Conservation (phyloP, 2,888 invertebrate genomes). For the Parnassius apollo region DNA sequence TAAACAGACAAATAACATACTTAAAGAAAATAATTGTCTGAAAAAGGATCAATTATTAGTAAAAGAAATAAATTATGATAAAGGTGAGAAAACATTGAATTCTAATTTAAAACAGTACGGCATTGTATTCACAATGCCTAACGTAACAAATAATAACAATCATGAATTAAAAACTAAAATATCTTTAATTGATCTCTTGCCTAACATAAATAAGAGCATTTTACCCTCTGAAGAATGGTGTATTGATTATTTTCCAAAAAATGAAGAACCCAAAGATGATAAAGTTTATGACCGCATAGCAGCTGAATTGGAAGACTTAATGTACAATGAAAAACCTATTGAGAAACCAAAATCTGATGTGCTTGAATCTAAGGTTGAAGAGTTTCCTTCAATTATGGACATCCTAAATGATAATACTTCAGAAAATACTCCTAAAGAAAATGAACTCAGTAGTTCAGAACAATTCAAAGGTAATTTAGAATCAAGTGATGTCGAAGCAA, state of each 20-base stretch:
- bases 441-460: slow-evolving; percentile 48
- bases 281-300: slow-evolving; percentile 77
- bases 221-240: slow-evolving; percentile 71
- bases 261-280: slow-evolving; percentile 67
- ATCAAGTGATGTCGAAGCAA: slow-evolving; percentile 74
- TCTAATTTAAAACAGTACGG: slow-evolving; percentile 58
- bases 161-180: slow-evolving; percentile 50
- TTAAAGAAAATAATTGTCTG: slow-evolving; percentile 58
- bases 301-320: slow-evolving; percentile 73
- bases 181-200: slow-evolving; percentile 55
- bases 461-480: slow-evolving; percentile 58
- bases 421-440: slow-evolving; percentile 47
- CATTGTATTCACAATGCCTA: slow-evolving; percentile 62
- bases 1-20: slow-evolving; percentile 45
- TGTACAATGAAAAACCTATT: slow-evolving; percentile 65
- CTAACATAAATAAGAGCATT: slow-evolving; percentile 54
- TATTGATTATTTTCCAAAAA: slow-evolving; percentile 70
- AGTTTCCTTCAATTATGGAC: slow-evolving; percentile 76
- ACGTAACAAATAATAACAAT: slow-evolving; percentile 36
- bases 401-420: slow-evolving; percentile 59
- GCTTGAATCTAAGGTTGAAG: slow-evolving; percentile 52
- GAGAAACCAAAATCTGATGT: slow-evolving; percentile 37
- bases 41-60: slow-evolving; percentile 30
- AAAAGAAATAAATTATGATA: slow-evolving; percentile 47
- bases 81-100: slow-evolving; percentile 36